phyloP scores from a whole-genome alignment of 2,113 vertebrate species.

The Enhydra lutris region DNA sequence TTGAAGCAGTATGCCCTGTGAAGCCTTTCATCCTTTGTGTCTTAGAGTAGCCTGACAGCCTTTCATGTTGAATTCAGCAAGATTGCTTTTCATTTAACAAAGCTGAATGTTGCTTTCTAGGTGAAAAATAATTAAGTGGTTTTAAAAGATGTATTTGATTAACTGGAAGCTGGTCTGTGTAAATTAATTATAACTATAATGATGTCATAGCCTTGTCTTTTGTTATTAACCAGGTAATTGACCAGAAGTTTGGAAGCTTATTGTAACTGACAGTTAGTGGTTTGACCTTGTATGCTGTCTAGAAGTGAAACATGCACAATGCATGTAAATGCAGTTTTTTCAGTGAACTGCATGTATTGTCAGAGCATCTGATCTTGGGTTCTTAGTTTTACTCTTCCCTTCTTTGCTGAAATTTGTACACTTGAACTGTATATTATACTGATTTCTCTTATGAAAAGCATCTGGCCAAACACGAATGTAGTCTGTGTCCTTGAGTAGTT shows the following conservation, averaged over 20 bases:
- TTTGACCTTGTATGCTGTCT: conserved; percentile 64
- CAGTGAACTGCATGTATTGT: not conserved
- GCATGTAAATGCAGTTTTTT: conserved; percentile 55
- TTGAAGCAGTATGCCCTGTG: not conserved
- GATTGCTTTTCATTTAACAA: conserved; percentile 40
- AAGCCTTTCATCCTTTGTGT: conserved; percentile 3
- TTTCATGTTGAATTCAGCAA: conserved; percentile 48
- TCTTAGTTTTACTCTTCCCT: conserved; percentile 2
- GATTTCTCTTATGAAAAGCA: conserved; percentile 3
- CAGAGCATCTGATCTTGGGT: not conserved
- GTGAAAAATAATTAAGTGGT: conserved; percentile 55
- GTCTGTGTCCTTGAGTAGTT: not conserved
- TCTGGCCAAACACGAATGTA: not conserved
- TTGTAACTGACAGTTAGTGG: conserved; percentile 66
- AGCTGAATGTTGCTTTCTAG: conserved; percentile 57
- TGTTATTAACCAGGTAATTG: conserved; percentile 68
- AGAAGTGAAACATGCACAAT: not conserved
- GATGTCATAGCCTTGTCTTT: conserved; percentile 71
- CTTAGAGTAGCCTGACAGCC: conserved; percentile 23
- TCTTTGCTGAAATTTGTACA: conserved; percentile 30
- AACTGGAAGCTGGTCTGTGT: conserved; percentile 63
- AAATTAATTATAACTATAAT: conserved; percentile 72
- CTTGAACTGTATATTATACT: not conserved
- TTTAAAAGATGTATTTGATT: conserved; percentile 70
- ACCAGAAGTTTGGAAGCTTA: conserved; percentile 59